Evolutionary conservation across 2,888 invertebrate genomes (phyloP), one percentile per base, ranked within the genome.

Genomic region (Meandrusa payeni): DNA sequence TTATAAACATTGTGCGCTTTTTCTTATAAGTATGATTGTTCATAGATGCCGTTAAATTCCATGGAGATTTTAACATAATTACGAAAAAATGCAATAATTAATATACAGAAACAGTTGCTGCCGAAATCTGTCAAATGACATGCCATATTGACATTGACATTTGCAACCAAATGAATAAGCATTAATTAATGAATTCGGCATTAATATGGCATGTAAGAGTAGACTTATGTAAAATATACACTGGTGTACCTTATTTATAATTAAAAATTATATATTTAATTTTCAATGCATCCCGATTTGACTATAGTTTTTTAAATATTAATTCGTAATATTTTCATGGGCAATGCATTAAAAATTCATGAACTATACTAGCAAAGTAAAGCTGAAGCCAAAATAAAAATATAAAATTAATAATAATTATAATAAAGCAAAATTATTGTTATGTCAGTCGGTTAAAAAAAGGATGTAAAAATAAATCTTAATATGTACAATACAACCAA

Each of bases 371-470:
- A 69, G 60, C 55, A 70, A 71, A 73, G 60, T 76, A 77, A 75
- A 79, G 72, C 71, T 77, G 70, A 76, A 76, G 77, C 73, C 68
- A 64, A 71, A 71, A 59, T 55, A 58, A 57, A 60, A 57, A 46
- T 47, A 42, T 41, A 50, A 54, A 45, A 43, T 50, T 55, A 45
- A 48, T 40, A 38, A 54, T 46, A 41, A 48, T 46, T 46, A 51
- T 50, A 52, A 29, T 59, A 61, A 64, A 65, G 60, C 53, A 54
- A 51, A 62, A 61, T 64, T 67, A 66, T 58, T 50, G 59, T 61
- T 64, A 72, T 52, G 71, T 80, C 80, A 77, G 76, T 78, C 79
- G 65, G 69, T 76, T 70, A 78, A 44, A 44, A 68, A 63, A 64
- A 61, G 53, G 54, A 58, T n/a, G n/a, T 53, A 61, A 54, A 12